Base-by-base conservation (phyloP, 2,113 vertebrate species). In the Platichthys stellatus region DNA sequence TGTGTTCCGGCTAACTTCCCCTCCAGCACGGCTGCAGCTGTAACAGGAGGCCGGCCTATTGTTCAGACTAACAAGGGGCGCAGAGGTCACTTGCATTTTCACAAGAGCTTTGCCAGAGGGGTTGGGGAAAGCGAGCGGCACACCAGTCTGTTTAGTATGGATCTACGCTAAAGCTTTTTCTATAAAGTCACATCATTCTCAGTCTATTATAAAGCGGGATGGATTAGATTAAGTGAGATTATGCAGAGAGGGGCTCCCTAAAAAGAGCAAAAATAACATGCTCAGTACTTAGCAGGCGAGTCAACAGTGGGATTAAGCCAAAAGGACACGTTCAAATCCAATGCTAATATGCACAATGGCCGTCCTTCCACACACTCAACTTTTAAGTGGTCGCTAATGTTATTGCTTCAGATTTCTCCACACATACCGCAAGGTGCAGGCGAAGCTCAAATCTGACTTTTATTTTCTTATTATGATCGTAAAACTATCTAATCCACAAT, bases 191-290 rank as follows among this genome's bases (percentile, higher is more conserved):
- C 85, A 82, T 86, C 88, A 69, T 88, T 92, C 87, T 58, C 80
- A 77, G 87, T 92, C 93, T 86, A 90, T 93, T 93, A 90, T 86
- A 78, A 71, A 85, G 76, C 68, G 74, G 91, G 92, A 88, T 90
- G 88, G 86, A 93, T 94, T 91, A 94, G 93, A 94, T 94, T 93
- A 93, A 92, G 86, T 85, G 84, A 94, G 93, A 93, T 94, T 94
- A 93, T 76, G 88, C 79, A 60, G 84, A 90, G 85, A 91, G 89
- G 87, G 87, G 89, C 83, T 91, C 80, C 86, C 89, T 85, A 88
- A 92, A 93, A 93, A 92, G 92, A 89, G 78, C 86, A 90, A 87
- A 90, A 93, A 92, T 88, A 92, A 92, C 93, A 92, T 84, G 83
- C 83, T 85, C 74, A 20, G 92, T 82, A 82, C 81, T 90, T 92